These are phyloP conservation scores for Pollenia angustigena DNA, from an alignment of 2,888 invertebrate species.

Conservation along the genomic window DNA sequence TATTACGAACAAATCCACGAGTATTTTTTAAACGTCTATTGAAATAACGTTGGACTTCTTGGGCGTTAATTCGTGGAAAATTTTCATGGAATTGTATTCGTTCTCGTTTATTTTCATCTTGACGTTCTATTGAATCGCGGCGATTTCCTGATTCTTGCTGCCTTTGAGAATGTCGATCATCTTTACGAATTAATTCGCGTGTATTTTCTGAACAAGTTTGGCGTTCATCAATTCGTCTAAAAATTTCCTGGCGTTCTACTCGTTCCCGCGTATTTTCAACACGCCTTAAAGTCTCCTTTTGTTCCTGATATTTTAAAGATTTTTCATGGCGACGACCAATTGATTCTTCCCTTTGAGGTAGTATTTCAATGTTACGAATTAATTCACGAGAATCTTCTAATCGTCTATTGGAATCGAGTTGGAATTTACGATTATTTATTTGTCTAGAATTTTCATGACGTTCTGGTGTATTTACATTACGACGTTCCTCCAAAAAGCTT, in stretches of 20 bases:
- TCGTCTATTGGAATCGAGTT: neutral
- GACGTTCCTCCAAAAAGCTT: no score
- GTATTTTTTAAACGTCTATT: neutral
- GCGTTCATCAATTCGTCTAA: neutral
- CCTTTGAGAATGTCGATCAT: neutral
- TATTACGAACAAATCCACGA: neutral
- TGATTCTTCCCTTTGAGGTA: slow-evolving; percentile 4
- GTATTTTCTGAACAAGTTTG: neutral
- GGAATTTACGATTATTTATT: neutral
- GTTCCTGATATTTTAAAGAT: slow-evolving; percentile 1
- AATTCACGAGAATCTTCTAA: neutral
- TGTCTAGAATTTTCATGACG: neutral
- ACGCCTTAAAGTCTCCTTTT: no score
- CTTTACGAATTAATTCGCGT: neutral
- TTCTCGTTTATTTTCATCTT: no score
- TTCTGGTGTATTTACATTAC: neutral
- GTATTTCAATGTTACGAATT: neutral
- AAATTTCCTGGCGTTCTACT: slow-evolving; percentile 1
- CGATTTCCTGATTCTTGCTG: no score
- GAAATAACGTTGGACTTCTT: neutral
- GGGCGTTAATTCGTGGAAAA: no score
- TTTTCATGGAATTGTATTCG: no score
- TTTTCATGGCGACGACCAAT: neutral
- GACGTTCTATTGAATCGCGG: no score
- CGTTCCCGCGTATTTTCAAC: no score